Conservation (phyloP, 2,113 vertebrate species). For the Asarcornis scutulata region DNA sequence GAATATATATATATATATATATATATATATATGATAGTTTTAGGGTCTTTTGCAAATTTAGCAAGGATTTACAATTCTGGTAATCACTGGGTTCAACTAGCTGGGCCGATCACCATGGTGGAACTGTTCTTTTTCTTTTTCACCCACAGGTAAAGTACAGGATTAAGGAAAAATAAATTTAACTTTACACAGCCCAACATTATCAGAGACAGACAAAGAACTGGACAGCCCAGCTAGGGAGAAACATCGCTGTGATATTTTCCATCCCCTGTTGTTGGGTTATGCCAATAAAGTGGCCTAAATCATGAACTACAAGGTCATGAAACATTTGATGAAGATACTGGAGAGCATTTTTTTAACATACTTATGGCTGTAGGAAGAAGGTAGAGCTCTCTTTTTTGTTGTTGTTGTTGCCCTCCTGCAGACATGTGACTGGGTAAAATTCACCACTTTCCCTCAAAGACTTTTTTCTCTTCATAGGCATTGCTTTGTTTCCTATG, state of each 20-base stretch:
- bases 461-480: not conserved
- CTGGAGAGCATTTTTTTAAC: not conserved
- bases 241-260: not conserved
- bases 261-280: not conserved
- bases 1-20: not conserved
- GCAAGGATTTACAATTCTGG: not conserved
- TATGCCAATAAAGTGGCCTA: not conserved
- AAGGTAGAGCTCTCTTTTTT: not conserved
- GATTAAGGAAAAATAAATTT: not conserved
- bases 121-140: not conserved
- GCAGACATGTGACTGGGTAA: not conserved
- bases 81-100: not conserved
- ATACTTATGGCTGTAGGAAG: not conserved
- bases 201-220: not conserved
- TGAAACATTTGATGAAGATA: not conserved
- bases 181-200: not conserved
- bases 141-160: not conserved
- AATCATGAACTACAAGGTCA: not conserved
- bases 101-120: not conserved
- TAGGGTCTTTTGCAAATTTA: not conserved
- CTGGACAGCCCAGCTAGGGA: not conserved
- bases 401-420: not conserved
- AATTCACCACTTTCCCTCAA: not conserved
- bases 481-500: accelerated
- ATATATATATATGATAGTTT: not conserved